Percentiles rank a stretch among this genome's conserved stretches.
Evolutionary conservation across 2,113 vertebrate genomes (phyloP).

Genomic region (Okapia johnstoni): DNA sequence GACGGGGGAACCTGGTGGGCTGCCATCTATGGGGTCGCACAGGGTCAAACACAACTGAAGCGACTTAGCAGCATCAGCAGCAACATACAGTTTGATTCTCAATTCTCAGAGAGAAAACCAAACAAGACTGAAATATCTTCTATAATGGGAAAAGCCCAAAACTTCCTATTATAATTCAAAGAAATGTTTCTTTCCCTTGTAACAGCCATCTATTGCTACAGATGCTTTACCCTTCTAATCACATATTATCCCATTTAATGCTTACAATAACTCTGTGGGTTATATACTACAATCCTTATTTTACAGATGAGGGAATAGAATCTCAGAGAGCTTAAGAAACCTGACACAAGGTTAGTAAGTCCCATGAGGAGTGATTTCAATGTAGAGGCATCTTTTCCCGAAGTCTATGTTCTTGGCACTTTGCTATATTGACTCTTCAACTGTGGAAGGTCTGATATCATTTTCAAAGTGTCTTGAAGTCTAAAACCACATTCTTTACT

Average conservation of each 20-base stretch:
- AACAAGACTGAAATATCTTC: neutral
- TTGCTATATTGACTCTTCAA: neutral
- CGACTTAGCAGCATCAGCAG: neutral
- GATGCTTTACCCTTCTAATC: neutral
- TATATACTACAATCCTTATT: neutral
- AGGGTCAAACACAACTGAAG: neutral
- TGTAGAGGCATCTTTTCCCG: neutral
- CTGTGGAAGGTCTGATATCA: neutral
- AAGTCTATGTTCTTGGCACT: neutral
- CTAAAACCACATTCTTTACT: neutral
- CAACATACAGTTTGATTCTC: neutral
- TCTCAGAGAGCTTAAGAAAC: neutral
- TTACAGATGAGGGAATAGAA: neutral
- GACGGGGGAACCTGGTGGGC: neutral
- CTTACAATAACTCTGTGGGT: neutral
- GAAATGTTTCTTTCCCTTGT: neutral
- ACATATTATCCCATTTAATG: neutral
- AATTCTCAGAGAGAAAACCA: neutral
- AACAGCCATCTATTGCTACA: neutral
- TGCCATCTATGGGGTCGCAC: neutral
- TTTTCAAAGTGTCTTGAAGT: neutral
- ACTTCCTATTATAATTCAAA: neutral
- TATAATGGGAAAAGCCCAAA: neutral
- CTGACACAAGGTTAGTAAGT: neutral
- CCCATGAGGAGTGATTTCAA: neutral